phyloP scores from a whole-genome alignment of 2,888 invertebrate species.

The Tenthredo amoena region DNA sequence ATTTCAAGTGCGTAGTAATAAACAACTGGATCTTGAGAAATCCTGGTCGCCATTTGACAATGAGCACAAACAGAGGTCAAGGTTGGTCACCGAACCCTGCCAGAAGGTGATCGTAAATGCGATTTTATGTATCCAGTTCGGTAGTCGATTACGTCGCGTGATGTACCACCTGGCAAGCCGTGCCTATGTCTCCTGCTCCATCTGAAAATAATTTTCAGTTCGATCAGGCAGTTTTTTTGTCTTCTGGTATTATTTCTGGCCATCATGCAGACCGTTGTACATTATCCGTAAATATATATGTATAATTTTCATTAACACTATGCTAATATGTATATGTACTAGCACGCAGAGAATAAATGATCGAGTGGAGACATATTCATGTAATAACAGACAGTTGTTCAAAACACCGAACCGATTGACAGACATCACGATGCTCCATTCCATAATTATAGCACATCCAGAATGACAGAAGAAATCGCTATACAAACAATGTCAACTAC shows the following conservation, averaged over 20 bases:
- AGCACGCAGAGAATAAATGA: conserved; percentile 14
- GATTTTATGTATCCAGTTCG: conserved; percentile 94
- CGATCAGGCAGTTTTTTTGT: conserved; percentile 6
- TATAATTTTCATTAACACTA: conserved; percentile 31
- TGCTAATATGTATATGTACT: conserved; percentile 39
- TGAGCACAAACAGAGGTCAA: not conserved
- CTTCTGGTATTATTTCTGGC: not conserved
- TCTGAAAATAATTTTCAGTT: conserved; percentile 78
- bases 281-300: conserved; percentile 19
- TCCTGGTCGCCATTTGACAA: conserved; percentile 3
- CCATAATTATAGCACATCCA: conserved; percentile 61
- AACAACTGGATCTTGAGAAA: conserved; percentile 8
- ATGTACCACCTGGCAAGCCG: conserved; percentile 79
- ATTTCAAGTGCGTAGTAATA: conserved; percentile 17
- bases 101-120: conserved; percentile 94
- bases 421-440: conserved; percentile 71
- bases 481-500: conserved; percentile 50
- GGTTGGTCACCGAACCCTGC: conserved; percentile 91
- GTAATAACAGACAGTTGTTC: conserved; percentile 44
- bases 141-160: conserved; percentile 87
- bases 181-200: conserved; percentile 90
- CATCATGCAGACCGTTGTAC: conserved; percentile 36
- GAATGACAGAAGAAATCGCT: conserved; percentile 54
- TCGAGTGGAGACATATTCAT: conserved; percentile 9
- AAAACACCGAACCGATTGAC: conserved; percentile 63